A percentile compares a stretch with the other conserved stretches of the same genome.
phyloP scores from a whole-genome alignment of 2,888 invertebrate genomes.

The Synanthedon vespiformis region DNA sequence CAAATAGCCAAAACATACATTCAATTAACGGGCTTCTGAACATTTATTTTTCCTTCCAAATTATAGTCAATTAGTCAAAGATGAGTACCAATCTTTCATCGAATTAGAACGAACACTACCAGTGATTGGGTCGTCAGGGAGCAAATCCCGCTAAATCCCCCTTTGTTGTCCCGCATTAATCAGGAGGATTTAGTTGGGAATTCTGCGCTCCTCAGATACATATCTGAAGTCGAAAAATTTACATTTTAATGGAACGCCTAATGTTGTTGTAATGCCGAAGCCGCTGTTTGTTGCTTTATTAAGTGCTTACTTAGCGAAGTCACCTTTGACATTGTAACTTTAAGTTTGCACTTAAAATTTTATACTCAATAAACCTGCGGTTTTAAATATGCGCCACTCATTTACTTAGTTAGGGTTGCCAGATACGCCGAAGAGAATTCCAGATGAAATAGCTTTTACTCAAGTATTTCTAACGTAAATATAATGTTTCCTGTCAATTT shows the following conservation, averaged over 20 bases:
- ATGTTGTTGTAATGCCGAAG: background rate
- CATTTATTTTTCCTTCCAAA: too few relatives aligned
- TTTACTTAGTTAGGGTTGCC: too few relatives aligned
- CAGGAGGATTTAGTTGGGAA: conserved; percentile 9
- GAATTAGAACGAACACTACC: conserved; percentile 1
- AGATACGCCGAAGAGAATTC: too few relatives aligned
- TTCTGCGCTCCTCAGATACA: conserved; percentile 4
- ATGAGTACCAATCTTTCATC: background rate
- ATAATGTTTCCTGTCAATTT: too few relatives aligned
- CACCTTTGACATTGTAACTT: too few relatives aligned
- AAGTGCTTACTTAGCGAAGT: background rate
- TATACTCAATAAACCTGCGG: too few relatives aligned
- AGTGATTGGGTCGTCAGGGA: conserved; percentile 13
- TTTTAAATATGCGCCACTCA: too few relatives aligned
- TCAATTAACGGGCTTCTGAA: too few relatives aligned
- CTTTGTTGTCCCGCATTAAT: conserved; percentile 13
- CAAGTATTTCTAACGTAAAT: too few relatives aligned
- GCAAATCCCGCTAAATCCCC: conserved; percentile 9
- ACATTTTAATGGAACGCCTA: conserved; percentile 13
- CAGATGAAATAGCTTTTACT: too few relatives aligned
- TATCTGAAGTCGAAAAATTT: conserved; percentile 8
- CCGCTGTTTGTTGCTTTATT: background rate
- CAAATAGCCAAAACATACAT: too few relatives aligned
- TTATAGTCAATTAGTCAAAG: background rate
- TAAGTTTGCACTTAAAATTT: too few relatives aligned